Evolutionary conservation across 2,797 vertebrate species (phyloP).

Genomic region (Pachyuromys duprasi): DNA sequence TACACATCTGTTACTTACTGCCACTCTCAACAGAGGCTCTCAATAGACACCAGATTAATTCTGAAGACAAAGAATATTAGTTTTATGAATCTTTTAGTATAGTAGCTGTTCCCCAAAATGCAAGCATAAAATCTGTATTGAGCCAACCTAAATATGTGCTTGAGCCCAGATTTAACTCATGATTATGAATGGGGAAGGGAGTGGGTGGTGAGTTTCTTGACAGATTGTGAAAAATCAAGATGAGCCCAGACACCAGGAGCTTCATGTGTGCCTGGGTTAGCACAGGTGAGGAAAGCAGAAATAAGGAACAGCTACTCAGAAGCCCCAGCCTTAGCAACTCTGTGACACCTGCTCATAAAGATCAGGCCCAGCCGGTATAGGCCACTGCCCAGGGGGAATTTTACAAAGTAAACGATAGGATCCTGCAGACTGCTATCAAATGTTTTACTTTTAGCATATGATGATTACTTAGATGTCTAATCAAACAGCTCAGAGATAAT

Average conservation of each 20-base stretch:
- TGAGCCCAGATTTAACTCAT: conserved; percentile 59
- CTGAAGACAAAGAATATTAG: conserved; percentile 75
- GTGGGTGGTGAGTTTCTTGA: conserved; percentile 37
- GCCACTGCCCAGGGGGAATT: neutral
- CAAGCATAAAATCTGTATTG: conserved; percentile 61
- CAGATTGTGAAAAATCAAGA: conserved; percentile 53
- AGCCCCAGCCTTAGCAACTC: neutral
- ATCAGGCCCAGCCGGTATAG: neutral
- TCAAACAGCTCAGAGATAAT: conserved; percentile 61
- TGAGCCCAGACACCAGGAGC: conserved; percentile 45
- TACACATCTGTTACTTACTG: conserved; percentile 69
- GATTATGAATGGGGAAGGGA: conserved; percentile 54
- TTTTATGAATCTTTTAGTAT: conserved; percentile 67
- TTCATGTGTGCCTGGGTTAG: neutral
- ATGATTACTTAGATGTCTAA: conserved; percentile 59
- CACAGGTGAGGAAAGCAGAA: conserved; percentile 5
- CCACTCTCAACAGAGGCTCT: conserved; percentile 50
- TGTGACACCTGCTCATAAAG: neutral
- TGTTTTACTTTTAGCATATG: conserved; percentile 24
- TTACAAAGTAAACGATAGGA: neutral
- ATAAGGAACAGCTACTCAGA: neutral
- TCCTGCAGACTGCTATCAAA: neutral
- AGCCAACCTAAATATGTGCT: conserved; percentile 40
- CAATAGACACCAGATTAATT: conserved; percentile 70
- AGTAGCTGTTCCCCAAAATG: conserved; percentile 40